These are phyloP conservation scores for Meteorus sp. DNA, from an alignment of 1,140 invertebrate species.

Conservation along the genomic window DNA sequence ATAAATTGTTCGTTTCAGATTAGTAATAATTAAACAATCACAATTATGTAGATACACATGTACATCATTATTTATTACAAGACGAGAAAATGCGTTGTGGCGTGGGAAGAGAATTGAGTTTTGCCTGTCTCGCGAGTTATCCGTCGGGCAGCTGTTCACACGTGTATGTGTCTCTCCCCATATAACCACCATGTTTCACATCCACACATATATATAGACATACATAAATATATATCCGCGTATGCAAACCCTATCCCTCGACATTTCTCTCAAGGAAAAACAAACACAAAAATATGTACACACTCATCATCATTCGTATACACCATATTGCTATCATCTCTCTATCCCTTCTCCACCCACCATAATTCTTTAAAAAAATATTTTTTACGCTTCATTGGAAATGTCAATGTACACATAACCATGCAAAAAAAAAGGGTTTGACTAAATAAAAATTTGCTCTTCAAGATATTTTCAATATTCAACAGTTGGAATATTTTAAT, in stretches of 20 bases:
- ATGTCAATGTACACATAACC: too few species aligned
- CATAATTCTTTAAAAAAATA: not conserved
- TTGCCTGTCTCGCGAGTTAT: constrained; percentile 28
- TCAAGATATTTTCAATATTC: too few species aligned
- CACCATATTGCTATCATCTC: not conserved
- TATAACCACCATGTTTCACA: not conserved
- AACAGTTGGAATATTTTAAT: not conserved
- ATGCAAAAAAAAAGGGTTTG: too few species aligned
- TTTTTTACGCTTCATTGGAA: too few species aligned
- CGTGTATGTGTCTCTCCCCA: constrained; percentile 34
- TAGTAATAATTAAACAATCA: too few species aligned
- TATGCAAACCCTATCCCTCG: not conserved
- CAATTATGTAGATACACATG: too few species aligned
- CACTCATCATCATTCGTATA: not conserved
- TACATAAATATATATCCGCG: not conserved
- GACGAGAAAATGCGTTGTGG: too few species aligned
- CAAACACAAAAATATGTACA: not conserved
- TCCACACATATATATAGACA: not conserved
- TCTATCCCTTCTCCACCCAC: not conserved
- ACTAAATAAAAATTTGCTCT: too few species aligned
- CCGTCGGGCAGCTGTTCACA: constrained; percentile 45
- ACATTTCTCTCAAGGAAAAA: constrained; percentile 4
- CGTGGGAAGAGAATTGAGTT: constrained; percentile 49
- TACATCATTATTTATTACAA: too few species aligned
- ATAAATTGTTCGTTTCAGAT: too few species aligned